Conservation (phyloP, 2,113 vertebrate genomes). For the Pelecanoides urinatrix region DNA sequence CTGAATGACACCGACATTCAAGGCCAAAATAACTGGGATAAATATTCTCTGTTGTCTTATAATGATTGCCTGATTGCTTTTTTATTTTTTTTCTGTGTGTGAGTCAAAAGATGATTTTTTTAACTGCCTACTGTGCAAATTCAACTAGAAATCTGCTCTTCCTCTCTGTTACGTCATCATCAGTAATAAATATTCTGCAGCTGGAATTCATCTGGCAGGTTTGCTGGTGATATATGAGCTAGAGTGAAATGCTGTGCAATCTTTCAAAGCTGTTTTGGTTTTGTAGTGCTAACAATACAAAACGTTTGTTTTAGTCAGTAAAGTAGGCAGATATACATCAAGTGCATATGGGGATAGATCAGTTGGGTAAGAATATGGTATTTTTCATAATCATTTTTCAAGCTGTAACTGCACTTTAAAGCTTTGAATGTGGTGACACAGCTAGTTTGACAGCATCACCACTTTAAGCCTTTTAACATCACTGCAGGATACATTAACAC, state of each 20-base stretch:
- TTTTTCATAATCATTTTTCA: not conserved
- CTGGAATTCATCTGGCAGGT: not conserved
- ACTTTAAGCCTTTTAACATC: constrained; percentile 13
- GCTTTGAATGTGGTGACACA: constrained; percentile 11
- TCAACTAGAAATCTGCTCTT: not conserved
- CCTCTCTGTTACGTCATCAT: not conserved
- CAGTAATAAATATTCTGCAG: not conserved
- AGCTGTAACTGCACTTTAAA: not conserved
- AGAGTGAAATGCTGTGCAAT: not conserved
- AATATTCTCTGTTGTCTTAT: not conserved
- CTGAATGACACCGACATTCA: not conserved
- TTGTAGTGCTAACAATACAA: not conserved
- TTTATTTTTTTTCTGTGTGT: too few species aligned
- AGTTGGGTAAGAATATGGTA: not conserved
- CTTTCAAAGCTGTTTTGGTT: not conserved
- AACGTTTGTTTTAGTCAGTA: not conserved
- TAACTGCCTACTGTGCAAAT: not conserved
- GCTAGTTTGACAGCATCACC: not conserved
- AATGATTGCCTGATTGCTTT: not conserved
- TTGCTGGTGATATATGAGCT: not conserved
- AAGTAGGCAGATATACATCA: not conserved
- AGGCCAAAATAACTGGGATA: not conserved
- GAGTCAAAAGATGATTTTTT: not conserved
- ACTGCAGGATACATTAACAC: not conserved
- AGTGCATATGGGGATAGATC: not conserved